A percentile compares a stretch with the other conserved stretches of the same genome.
Conservation (phyloP, 2,888 invertebrate genomes). For the Dynastes tityus region DNA sequence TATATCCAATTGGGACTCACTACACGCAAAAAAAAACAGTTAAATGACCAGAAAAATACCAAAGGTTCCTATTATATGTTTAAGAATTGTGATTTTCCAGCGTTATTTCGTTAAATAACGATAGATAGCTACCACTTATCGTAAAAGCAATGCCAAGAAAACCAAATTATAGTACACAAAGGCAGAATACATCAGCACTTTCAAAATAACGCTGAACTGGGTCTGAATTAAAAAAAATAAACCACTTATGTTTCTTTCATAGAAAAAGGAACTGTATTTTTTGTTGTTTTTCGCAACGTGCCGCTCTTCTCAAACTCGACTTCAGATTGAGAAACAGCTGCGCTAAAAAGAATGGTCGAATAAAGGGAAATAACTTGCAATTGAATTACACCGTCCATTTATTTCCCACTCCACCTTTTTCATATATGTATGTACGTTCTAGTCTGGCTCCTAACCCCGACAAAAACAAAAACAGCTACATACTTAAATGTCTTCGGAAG, state of each 20-base stretch:
- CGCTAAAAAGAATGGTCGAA: background rate
- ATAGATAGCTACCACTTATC: too few species aligned
- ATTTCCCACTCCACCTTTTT: slow-evolving; percentile 15
- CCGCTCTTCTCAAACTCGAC: background rate
- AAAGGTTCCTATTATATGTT: too few species aligned
- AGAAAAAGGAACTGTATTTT: background rate
- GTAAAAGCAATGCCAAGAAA: too few species aligned
- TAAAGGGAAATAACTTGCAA: slow-evolving; percentile 23
- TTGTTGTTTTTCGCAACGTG: background rate
- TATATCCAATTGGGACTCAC: too few species aligned
- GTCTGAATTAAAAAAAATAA: background rate
- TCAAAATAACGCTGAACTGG: too few species aligned
- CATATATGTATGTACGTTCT: slow-evolving; percentile 8
- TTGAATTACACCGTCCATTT: slow-evolving; percentile 32
- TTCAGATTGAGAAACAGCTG: slow-evolving; percentile 7
- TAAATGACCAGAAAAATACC: too few species aligned
- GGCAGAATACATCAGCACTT: too few species aligned
- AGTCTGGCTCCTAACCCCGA: background rate
- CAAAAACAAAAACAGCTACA: slow-evolving; percentile 23
- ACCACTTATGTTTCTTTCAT: background rate
- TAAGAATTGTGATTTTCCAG: too few species aligned
- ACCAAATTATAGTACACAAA: too few species aligned
- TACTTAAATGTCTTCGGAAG: background rate
- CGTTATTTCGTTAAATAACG: too few species aligned
- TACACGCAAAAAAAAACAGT: too few species aligned